Conservation (phyloP, 2,888 invertebrate genomes). For the Tenodera sinensis region DNA sequence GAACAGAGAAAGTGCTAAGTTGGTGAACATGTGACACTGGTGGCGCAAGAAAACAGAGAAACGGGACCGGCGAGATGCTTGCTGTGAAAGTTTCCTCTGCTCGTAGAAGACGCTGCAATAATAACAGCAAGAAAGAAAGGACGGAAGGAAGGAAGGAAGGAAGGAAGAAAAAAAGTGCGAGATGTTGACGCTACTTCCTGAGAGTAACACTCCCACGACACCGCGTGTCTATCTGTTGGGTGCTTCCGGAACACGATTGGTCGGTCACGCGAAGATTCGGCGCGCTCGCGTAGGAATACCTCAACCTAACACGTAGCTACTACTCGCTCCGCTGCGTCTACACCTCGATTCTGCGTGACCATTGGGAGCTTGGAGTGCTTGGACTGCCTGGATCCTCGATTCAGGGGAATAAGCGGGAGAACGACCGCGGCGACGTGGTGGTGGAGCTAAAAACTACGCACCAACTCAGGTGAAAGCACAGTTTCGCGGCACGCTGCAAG, state of each 20-base stretch:
- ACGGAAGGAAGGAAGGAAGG: too few species aligned
- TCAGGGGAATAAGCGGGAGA: too few species aligned
- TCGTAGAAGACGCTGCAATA: not conserved
- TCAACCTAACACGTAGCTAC: too few species aligned
- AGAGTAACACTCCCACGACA: not conserved
- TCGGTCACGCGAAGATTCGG: not conserved
- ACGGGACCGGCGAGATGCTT: constrained; percentile 19
- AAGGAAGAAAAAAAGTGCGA: not conserved
- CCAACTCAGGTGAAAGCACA: too few species aligned
- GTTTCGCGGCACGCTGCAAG: too few species aligned
- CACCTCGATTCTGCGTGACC: too few species aligned
- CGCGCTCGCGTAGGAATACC: too few species aligned
- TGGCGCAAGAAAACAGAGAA: not conserved
- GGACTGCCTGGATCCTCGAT: too few species aligned
- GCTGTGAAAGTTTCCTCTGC: constrained; percentile 18
- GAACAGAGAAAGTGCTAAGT: not conserved
- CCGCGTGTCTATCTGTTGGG: not conserved
- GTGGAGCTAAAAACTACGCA: too few species aligned
- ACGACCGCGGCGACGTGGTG: too few species aligned
- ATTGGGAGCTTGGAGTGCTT: too few species aligned
- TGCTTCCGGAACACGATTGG: not conserved
- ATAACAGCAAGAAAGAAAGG: not conserved
- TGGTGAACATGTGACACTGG: not conserved
- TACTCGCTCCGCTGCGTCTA: too few species aligned
- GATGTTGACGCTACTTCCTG: not conserved